Percentiles rank a stretch among this genome's conserved stretches.
phyloP scores from a whole-genome alignment of 35 echinoderm and acorn worm genomes.

The Ptychodera flava region DNA sequence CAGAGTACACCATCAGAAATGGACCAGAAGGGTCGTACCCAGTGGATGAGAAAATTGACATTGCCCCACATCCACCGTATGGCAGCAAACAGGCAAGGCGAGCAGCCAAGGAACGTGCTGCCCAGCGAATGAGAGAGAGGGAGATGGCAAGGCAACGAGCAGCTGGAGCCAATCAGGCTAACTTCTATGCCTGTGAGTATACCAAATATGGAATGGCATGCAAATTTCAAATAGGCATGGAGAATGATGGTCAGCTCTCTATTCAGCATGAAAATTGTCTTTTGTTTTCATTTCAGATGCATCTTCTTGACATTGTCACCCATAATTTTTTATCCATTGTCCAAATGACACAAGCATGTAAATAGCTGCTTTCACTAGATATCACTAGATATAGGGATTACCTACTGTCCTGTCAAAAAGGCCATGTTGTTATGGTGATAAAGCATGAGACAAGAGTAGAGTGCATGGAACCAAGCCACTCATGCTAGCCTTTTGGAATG shows the following conservation, averaged over 20 bases:
- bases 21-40: constrained; percentile 35
- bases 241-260: neutral
- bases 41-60: constrained; percentile 82
- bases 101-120: constrained; percentile 90
- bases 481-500: too few species aligned
- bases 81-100: constrained; percentile 94
- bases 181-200: constrained; percentile 97
- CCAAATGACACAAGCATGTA: too few species aligned
- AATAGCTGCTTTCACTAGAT: too few species aligned
- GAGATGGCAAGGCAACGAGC: constrained; percentile 85
- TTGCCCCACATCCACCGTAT: constrained; percentile 87
- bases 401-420: too few species aligned
- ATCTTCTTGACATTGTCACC: neutral
- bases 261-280: constrained; percentile 4
- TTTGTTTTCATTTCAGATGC: neutral
- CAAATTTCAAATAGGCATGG: too few species aligned
- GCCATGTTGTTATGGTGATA: too few species aligned
- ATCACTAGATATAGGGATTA: too few species aligned
- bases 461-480: too few species aligned
- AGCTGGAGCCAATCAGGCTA: constrained; percentile 88
- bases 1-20: constrained; percentile 78
- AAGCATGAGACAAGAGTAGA: too few species aligned
- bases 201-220: neutral
- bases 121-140: constrained; percentile 63
- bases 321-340: neutral